These are phyloP conservation scores for Druceiella hillmani DNA, from an alignment of 2,888 invertebrate genomes.

Conservation along the genomic window DNA sequence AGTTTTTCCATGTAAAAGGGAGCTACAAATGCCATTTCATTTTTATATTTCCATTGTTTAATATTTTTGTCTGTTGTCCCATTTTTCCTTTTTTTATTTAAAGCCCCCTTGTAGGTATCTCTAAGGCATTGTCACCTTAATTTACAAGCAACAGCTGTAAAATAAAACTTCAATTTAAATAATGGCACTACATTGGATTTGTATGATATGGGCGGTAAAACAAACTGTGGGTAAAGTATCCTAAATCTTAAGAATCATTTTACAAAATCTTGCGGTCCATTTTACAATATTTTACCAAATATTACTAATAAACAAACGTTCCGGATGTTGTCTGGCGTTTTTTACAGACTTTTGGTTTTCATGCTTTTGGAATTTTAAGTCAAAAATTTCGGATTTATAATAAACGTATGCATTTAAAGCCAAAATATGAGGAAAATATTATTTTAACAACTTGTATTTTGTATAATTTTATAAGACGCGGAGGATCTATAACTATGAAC, in stretches of 20 bases:
- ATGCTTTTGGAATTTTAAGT: constrained; percentile 16
- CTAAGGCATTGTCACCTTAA: constrained; percentile 21
- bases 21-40: too few relatives aligned
- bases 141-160: constrained; percentile 22
- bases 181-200: neutral
- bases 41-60: too few relatives aligned
- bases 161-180: constrained; percentile 5
- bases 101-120: constrained; percentile 22
- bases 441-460: constrained; percentile 15
- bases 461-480: constrained; percentile 19
- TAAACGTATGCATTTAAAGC: too few relatives aligned
- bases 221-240: too few relatives aligned
- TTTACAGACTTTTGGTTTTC: too few relatives aligned
- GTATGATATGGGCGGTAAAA: neutral
- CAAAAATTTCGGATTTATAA: too few relatives aligned
- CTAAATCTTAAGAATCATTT: too few relatives aligned
- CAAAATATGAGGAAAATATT: constrained; percentile 15
- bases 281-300: too few relatives aligned
- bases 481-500: constrained; percentile 15
- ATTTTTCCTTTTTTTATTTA: constrained; percentile 24
- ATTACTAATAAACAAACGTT: too few relatives aligned
- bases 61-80: constrained; percentile 17
- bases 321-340: too few relatives aligned
- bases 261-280: too few relatives aligned
- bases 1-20: constrained; percentile 7